Percentiles rank a stretch among this genome's conserved stretches.
Evolutionary conservation across 2,888 invertebrate genomes (phyloP).

Genomic region (Mimas tiliae): DNA sequence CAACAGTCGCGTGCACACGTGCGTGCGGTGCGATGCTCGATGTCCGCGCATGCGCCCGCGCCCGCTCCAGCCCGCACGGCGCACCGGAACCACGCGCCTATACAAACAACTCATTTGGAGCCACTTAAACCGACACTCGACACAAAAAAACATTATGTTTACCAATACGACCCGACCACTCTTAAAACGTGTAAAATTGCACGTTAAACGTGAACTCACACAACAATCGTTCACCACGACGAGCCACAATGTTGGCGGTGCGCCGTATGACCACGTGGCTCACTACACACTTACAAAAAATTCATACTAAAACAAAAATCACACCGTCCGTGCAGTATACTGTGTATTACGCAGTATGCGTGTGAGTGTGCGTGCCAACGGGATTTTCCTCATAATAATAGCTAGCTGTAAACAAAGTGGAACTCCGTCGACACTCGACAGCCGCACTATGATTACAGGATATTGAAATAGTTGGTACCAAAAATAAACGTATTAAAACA

Average conservation of each 20-base stretch:
- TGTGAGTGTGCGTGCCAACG: background rate
- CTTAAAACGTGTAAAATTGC: constrained; percentile 73
- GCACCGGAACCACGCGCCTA: constrained; percentile 55
- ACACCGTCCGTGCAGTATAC: background rate
- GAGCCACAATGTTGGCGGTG: background rate
- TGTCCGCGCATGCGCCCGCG: background rate
- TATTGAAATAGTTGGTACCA: background rate
- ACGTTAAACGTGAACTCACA: constrained; percentile 41
- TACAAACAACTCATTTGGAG: constrained; percentile 76
- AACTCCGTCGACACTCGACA: background rate
- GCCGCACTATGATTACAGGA: background rate
- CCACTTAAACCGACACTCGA: constrained; percentile 75
- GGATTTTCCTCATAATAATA: constrained; percentile 18
- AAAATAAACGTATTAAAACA: background rate
- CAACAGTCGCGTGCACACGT: background rate
- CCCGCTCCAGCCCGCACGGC: constrained; percentile 28
- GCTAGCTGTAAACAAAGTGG: constrained; percentile 7
- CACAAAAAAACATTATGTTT: constrained; percentile 68
- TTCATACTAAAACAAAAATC: too few species aligned
- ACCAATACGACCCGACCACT: constrained; percentile 65
- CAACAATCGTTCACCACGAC: background rate
- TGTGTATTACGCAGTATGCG: too few species aligned
- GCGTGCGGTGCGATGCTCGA: constrained; percentile 15
- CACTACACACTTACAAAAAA: background rate
- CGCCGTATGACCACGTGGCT: background rate